Evolutionary conservation across 2,797 vertebrate genomes (phyloP), one percentile per base, ranked within the genome.

Genomic region (Phalanger gymnotis): DNA sequence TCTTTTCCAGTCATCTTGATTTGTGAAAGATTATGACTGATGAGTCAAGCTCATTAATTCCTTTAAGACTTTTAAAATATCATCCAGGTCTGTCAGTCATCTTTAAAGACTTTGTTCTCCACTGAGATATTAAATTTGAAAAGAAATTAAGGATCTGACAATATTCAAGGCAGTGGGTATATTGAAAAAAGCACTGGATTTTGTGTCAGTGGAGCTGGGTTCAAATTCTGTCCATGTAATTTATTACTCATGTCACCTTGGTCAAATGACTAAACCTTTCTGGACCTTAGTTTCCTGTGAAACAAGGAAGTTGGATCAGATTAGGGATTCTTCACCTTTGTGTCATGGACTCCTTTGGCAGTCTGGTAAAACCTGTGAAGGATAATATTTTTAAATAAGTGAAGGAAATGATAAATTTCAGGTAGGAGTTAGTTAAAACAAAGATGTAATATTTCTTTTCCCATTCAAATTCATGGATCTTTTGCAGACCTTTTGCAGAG

Each of bases 1-100:
- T 96, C 14, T 96, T 96, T 40, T 94, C 92, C 95, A 96, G 81
- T 31, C 34, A 91, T 30, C 47, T 95, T 96, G 87, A 92, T 56
- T 96, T 96, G 91, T 92, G 52, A 94, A 93, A 94, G 54, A 95
- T 95, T 81, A 87, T 54, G 94, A 54, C 90, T 90, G 31, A 95
- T 95, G 92, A 91, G 11, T 9, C 0, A 87, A 51, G 31, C 7
- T 94, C 94, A 53, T 52, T 94, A 81, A 89, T 95, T 94, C 47
- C 53, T 91, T 89, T 53, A 92, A 94, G 40, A 94, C 28, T 93
- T 93, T 53, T 53, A 96, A 91, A 91, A 95, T 96, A 27, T 31
- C 92, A 57, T 31, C 30, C 61, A 92, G 92, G 95, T 28, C 34
- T 19, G 47, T 95, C 28, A 91, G 27, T 58, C 34, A 53, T 19